Base-by-base conservation (phyloP, 2,888 invertebrate genomes). In the Drosophila nr. medialis region DNA sequence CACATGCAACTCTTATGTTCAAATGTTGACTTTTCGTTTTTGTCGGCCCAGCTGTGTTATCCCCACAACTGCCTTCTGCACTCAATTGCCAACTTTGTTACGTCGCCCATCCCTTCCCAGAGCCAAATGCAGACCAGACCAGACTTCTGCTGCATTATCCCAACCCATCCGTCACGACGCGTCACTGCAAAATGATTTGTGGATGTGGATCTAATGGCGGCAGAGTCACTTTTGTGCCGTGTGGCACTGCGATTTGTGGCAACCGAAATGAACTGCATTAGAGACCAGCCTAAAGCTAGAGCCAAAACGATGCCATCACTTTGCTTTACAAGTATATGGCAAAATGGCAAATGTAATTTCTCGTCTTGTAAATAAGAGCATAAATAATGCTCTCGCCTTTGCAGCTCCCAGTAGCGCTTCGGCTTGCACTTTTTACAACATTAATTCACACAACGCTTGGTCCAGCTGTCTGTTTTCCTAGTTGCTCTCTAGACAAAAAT, bases 161-260 rank as follows among this genome's bases (percentile, higher is more conserved):
- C 87, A 69, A 38, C n/a, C 71, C 55, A 76, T 58, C 53, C 65
- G 63, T 66, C 36, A 21, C 60, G n/a, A 40, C 54, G 18, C 38
- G 38, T 40, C 30, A 60, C 78, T 51, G 80, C 89, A 79, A 86
- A 90, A 90, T 86, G 86, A 86, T 90, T 86, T 86, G 89, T 90
- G 60, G 84, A 84, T 75, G 86, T 90, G 60, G 77, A 79, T 77
- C 75, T 75, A 83, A 86, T 80, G 72, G 76, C 50, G 73, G 61
- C 64, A 71, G 64, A 81, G 83, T 71, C 66, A 64, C 65, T 61
- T 69, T 36, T 55, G 62, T 49, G 75, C 75, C 66, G 61, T 72
- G 62, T 51, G 64, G 62, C 70, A 72, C 63, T 59, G 58, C 21
- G 64, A 64, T 66, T 69, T 55, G 77, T 64, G 69, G 69, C 69